Base-by-base conservation (phyloP, 2,888 invertebrate genomes). In the Plagodis dolabraria region DNA sequence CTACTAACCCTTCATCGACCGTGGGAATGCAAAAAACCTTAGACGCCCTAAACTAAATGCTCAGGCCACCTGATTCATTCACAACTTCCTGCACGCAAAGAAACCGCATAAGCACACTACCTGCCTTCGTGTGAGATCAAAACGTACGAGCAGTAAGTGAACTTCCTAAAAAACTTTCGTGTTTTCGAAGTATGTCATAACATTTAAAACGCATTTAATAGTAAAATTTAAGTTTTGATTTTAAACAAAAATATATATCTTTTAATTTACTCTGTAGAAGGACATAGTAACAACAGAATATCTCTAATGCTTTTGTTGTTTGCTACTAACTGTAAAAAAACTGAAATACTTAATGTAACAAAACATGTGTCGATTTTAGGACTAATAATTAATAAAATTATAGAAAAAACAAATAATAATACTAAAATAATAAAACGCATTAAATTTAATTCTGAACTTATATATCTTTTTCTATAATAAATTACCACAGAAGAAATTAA, bases 401-500 rank as follows among this genome's bases (percentile, higher is more conserved):
- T 96, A 6, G 95, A 95, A 68, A 94, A 75, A 59, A 95, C 93
- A 94, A 96, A 95, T 82, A 22, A 22, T 22, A 4, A 22, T 2
- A 22, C 22, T 22, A 22, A 22, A 22, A 22, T 22, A 22, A 22
- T 93, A 94, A 96, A 96, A 1, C 95, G 95, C 82, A 86, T 86
- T 75, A 94, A 88, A 93, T 92, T 92, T 73, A 85, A 73, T 80
- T 95, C 95, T 0, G 83, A 84, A 12, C 2, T 63, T 85, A 96
- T 95, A 94, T 22, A 22, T 22, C 22, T 22, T 22, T 22, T 22
- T 22, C 22, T 22, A 22, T 22, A 22, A 22, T 22, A 93, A 90
- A 95, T 91, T 47, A 95, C 95, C 70, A 94, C 92, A 54, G 93
- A 94, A 82, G 95, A 94, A 95, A 95, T 95, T 82, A 95, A 91